Conservation (phyloP, 2,888 invertebrate species). For the Epinotia ramella region DNA sequence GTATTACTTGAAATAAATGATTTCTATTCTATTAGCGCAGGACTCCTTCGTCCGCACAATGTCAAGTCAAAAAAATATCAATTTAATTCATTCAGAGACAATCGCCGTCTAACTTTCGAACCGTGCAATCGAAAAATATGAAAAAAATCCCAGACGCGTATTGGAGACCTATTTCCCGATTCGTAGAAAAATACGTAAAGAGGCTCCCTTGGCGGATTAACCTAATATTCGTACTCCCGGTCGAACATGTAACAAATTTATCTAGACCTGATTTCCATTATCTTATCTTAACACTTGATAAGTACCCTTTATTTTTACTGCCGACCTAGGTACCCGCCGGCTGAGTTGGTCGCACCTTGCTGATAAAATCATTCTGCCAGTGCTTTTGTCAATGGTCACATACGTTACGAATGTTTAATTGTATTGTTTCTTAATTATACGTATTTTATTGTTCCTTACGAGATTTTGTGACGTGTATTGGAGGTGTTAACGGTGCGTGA, state of each 20-base stretch:
- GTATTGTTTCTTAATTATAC: conserved; percentile 3
- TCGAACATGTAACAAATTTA: conserved; percentile 70
- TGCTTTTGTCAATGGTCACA: conserved; percentile 30
- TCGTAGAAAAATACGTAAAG: neutral
- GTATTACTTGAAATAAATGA: too few species aligned
- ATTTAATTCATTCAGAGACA: too few species aligned
- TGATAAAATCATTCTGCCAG: conserved; percentile 48
- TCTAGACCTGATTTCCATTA: conserved; percentile 83
- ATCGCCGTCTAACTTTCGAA: too few species aligned
- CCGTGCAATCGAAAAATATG: too few species aligned
- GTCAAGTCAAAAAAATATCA: too few species aligned
- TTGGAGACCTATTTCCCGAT: neutral
- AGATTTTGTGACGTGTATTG: conserved; percentile 39
- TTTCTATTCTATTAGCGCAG: too few species aligned
- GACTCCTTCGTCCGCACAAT: too few species aligned
- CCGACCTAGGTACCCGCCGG: conserved; percentile 59
- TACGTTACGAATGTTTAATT: conserved; percentile 8
- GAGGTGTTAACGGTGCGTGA: conserved; percentile 21
- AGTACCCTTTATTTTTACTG: conserved; percentile 79
- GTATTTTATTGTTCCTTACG: conserved; percentile 1
- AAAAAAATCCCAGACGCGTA: too few species aligned
- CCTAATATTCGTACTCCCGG: conserved; percentile 16
- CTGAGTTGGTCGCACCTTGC: conserved; percentile 60
- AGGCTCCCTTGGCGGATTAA: conserved; percentile 7
- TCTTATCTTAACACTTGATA: conserved; percentile 75